A percentile compares a stretch with the other conserved stretches of the same genome.
Evolutionary conservation across 2,888 invertebrate genomes (phyloP).

Genomic region (Amphipyra berbera): DNA sequence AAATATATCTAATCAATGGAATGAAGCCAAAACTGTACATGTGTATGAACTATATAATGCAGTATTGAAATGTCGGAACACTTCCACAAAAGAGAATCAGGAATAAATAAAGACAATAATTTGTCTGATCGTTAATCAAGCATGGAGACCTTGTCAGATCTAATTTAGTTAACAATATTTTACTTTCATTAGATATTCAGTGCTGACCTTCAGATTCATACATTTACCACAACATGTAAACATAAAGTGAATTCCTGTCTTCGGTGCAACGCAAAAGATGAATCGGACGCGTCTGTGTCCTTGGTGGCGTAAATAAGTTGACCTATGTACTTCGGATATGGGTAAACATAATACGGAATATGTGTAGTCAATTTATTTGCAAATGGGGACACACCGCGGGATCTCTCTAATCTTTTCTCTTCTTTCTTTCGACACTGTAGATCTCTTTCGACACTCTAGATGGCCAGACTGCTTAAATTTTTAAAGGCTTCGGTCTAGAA

Average conservation of each 20-base stretch:
- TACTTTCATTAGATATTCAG: constrained; percentile 24
- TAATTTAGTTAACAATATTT: constrained; percentile 31
- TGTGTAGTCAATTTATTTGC: neutral
- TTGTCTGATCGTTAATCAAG: constrained; percentile 10
- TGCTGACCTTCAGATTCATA: constrained; percentile 34
- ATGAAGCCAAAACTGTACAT: constrained; percentile 19
- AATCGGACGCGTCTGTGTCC: constrained; percentile 2
- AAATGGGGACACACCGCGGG: too few species aligned
- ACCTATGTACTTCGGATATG: constrained; percentile 5
- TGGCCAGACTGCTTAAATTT: too few species aligned
- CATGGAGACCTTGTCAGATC: constrained; percentile 17
- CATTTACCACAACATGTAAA: constrained; percentile 22
- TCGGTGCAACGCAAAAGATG: constrained; percentile 9
- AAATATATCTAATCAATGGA: constrained; percentile 42
- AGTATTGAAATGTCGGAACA: constrained; percentile 16
- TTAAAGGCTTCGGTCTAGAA: too few species aligned
- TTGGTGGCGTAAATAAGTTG: constrained; percentile 20
- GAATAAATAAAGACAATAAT: constrained; percentile 1
- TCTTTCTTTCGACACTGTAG: too few species aligned
- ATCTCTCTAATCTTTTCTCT: too few species aligned
- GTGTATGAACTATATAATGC: constrained; percentile 24
- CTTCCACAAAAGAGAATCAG: constrained; percentile 5
- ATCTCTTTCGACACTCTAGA: too few species aligned
- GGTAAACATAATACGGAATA: neutral
- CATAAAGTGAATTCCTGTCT: constrained; percentile 3